Conservation (phyloP, 2,797 vertebrate genomes). For the Lateolabrax maculatus region DNA sequence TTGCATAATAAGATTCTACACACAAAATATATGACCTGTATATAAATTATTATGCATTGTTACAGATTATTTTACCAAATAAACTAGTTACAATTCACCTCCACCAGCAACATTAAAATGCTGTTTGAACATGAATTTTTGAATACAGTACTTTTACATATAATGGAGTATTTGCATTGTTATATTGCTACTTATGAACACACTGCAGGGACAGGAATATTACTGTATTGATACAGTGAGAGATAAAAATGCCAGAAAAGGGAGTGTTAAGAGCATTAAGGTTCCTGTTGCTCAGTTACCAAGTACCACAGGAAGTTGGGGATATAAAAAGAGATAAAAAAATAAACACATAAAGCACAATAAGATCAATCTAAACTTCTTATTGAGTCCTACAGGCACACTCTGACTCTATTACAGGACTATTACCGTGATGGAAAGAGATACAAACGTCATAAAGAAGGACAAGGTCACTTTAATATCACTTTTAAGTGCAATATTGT, state of each 20-base stretch:
- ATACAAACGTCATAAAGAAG: constrained; percentile 2
- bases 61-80: background rate
- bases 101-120: background rate
- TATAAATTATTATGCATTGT: background rate
- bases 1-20: background rate
- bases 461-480: constrained; percentile 16
- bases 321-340: constrained; percentile 3
- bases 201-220: background rate
- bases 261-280: no score
- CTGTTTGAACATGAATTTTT: background rate
- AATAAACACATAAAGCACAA: constrained; percentile 8
- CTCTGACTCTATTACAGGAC: constrained; percentile 12
- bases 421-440: constrained; percentile 1
- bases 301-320: background rate
- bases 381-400: constrained; percentile 3
- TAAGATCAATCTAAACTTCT: constrained; percentile 11
- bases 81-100: background rate
- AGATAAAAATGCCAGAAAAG: background rate
- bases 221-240: background rate
- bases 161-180: background rate
- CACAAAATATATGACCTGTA: background rate
- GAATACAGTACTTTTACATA: background rate
- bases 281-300: background rate
- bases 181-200: background rate
- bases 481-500: constrained; percentile 18